Evolutionary conservation across 2,113 vertebrate species (phyloP).

Genomic region (Emydura subglobosa): DNA sequence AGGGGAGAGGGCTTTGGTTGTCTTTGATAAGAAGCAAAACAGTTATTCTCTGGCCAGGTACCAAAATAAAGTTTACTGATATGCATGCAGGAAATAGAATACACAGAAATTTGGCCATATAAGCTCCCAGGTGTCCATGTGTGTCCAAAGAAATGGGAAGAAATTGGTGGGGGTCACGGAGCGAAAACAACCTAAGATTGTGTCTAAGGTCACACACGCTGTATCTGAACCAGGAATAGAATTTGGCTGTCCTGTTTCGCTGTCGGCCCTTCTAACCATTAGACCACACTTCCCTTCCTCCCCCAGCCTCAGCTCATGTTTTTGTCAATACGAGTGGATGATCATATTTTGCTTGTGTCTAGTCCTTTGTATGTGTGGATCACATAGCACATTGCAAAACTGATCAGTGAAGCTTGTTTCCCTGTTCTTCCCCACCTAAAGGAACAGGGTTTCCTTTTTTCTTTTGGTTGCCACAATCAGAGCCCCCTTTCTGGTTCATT

Average conservation of each 20-base stretch:
- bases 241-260: background rate
- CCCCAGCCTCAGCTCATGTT: too few relatives aligned
- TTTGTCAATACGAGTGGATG: too few relatives aligned
- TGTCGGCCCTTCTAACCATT: background rate
- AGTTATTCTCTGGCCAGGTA: too few relatives aligned
- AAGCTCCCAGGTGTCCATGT: background rate
- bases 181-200: background rate
- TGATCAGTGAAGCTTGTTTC: background rate
- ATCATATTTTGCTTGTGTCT: too few relatives aligned
- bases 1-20: too few relatives aligned
- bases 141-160: background rate
- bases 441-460: too few relatives aligned
- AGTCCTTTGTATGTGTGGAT: background rate
- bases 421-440: too few relatives aligned
- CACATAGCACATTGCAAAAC: background rate
- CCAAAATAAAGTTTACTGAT: too few relatives aligned
- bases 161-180: background rate
- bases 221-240: background rate
- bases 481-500: background rate
- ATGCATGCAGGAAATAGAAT: background rate
- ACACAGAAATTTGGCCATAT: background rate
- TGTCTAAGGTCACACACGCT: background rate
- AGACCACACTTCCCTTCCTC: background rate
- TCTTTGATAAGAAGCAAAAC: too few relatives aligned
- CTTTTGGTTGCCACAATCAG: background rate